Percentiles rank a stretch among this genome's conserved stretches.
Conservation (phyloP, 1,140 invertebrate species). For the Drosophila teissieri region DNA sequence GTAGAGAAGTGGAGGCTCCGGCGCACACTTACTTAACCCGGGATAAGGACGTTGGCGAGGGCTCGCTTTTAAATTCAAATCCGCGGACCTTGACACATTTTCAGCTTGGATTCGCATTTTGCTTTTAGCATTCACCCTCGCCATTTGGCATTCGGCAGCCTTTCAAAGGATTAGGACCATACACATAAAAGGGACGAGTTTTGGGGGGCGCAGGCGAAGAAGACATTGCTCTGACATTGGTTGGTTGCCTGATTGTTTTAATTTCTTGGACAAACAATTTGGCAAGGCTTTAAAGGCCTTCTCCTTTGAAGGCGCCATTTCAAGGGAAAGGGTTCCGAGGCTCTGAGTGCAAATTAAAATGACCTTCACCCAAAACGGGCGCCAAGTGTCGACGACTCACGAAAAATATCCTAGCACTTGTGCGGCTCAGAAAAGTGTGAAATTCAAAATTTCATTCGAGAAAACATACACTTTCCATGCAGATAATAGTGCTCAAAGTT, state of each 20-base stretch:
- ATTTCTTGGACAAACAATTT: conserved; percentile 50
- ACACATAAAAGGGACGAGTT: neutral
- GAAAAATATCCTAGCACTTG: conserved; percentile 69
- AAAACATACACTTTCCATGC: neutral
- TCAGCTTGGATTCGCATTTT: conserved; percentile 49
- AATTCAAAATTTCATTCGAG: conserved; percentile 37
- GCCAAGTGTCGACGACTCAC: conserved; percentile 55
- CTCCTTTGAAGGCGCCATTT: conserved; percentile 28
- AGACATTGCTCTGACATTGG: conserved; percentile 43
- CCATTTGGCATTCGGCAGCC: conserved; percentile 19
- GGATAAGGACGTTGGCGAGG: conserved; percentile 56
- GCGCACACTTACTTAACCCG: conserved; percentile 51
- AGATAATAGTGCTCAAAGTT: neutral
- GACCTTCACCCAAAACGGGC: conserved; percentile 69
- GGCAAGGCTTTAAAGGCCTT: conserved; percentile 42
- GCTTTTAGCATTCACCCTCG: conserved; percentile 26
- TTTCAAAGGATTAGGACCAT: conserved; percentile 43
- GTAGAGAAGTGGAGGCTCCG: conserved; percentile 21
- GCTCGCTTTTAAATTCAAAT: conserved; percentile 63
- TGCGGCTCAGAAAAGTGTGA: conserved; percentile 50
- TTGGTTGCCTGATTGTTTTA: conserved; percentile 47
- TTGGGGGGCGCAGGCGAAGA: neutral
- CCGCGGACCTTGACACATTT: conserved; percentile 77
- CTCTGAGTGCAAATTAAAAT: conserved; percentile 59
- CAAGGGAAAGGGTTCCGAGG: conserved; percentile 20